phyloP scores from a whole-genome alignment of 2,113 vertebrate genomes.

The Anolis sagrei region DNA sequence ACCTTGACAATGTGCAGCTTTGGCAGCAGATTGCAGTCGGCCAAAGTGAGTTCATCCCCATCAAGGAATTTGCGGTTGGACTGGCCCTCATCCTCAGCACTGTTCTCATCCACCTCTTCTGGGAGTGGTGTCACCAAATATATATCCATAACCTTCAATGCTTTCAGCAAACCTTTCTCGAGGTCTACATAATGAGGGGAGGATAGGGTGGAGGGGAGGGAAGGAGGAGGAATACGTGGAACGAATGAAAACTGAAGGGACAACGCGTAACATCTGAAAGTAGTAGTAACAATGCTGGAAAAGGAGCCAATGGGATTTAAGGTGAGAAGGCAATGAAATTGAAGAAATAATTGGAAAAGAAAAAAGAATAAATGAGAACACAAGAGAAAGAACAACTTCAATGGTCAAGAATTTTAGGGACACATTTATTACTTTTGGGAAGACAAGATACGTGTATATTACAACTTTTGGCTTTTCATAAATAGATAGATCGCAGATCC shows the following conservation, averaged over 20 bases:
- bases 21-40: constrained; percentile 92
- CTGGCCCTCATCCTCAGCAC: constrained; percentile 82
- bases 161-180: constrained; percentile 89
- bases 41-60: constrained; percentile 85
- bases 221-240: not conserved
- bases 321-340: not conserved
- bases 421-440: too few species aligned
- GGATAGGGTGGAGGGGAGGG: not conserved
- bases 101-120: constrained; percentile 90
- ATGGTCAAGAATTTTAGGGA: not conserved
- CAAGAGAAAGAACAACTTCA: not conserved
- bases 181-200: constrained; percentile 74
- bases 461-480: too few species aligned
- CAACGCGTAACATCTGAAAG: not conserved
- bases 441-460: too few species aligned
- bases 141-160: constrained; percentile 85
- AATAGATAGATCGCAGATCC: too few species aligned
- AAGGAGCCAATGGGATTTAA: not conserved
- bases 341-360: not conserved
- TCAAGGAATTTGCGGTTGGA: constrained; percentile 89
- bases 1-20: constrained; percentile 93
- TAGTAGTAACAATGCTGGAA: not conserved
- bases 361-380: not conserved
- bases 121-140: constrained; percentile 85
- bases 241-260: constrained; percentile 2